Evolutionary conservation across 2,888 invertebrate species (phyloP), one percentile per base, ranked within the genome.

Genomic region (Perithous albicinctus): DNA sequence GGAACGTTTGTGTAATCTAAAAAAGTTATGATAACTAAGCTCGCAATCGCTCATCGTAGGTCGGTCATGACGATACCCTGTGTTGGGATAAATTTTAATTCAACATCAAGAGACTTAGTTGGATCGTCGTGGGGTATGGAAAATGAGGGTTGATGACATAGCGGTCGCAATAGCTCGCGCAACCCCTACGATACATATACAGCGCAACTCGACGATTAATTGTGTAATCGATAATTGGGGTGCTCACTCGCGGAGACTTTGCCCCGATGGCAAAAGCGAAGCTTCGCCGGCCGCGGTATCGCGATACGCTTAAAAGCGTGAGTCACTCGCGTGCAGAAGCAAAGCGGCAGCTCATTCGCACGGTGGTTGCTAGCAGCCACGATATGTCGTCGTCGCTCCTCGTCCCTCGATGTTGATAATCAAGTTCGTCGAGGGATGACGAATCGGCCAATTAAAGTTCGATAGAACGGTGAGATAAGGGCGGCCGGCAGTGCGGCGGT

Each of bases 391-490:
- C 75, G 84, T 78, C 78, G 63, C 67, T 76, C 72, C 89, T 86
- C 88, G 86, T 84, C 80, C 85, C 84, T 88, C 88, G 88, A 88
- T 89, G 87, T 90, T 91, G 91, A 92, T 92, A 92, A 92, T 92
- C 91, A 90, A 91, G 91, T 91, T 92, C 90, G 89, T 90, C 87
- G 88, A 88, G 89, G 90, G 90, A 92, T 92, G 92, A 92, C 92
- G 92, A 92, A 92, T 92, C 90, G 90, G 86, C 91, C 91, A 92
- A 92, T 92, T 92, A 92, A 90, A 91, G 90, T 89, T 88, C 90
- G 90, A 92, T 92, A 90, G 89, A 88, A 87, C 86, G 88, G 85
- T 83, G 86, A 87, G 92, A 92, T 92, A 91, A 91, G 89, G 84
- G 85, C 85, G 80, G 78, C 87, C 88, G 86, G 87, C 29, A 5